Evolutionary conservation across 2,888 invertebrate genomes (phyloP), one percentile per base, ranked within the genome.

Genomic region (Zaprionus bogoriensis): DNA sequence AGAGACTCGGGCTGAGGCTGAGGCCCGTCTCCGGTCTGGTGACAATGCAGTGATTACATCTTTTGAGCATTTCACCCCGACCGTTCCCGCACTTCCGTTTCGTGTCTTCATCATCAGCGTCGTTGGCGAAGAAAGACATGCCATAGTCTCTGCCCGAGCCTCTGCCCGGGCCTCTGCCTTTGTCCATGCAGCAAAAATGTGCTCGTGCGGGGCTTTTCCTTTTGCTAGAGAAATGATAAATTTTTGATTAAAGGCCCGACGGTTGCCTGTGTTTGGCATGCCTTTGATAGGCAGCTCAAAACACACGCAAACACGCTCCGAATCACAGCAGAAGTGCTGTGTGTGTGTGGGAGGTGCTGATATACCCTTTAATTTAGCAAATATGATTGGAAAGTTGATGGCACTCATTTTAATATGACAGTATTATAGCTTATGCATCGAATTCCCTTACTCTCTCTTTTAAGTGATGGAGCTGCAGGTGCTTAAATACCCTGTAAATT

Each of bases 31-130:
- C 62, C 64, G 68, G 67, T 51, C 60, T 67, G 77, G 83, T 87
- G 83, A 83, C 83, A 83, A 87, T 87, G 85, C 87, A 81, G 79
- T 83, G 87, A 83, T 83, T 83, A 87, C 87, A 81, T 86, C 87
- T 86, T 85, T 86, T 83, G 83, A 83, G 72, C 48, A 65, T 72
- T 67, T 65, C 45, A 67, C 47, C 55, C 42, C 74, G 54, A n/a
- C 32, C 52, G 39, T 59, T 50, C 39, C 66, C 61, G 45, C 63
- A 69, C 72, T 66, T 74, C 77, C 78, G 62, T 63, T 66, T 36
- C 38, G 46, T 52, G 45, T 53, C 53, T 46, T 54, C 41, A 53
- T 25, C 48, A 3, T 48, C 52, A 14, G 53, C 45, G 23, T 46
- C 57, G 44, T 54, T 47, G 51, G 39, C 12, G 23, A 63, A 68